Conservation (phyloP, 64 coral and sea anemone species). For the Acropora yongei region DNA sequence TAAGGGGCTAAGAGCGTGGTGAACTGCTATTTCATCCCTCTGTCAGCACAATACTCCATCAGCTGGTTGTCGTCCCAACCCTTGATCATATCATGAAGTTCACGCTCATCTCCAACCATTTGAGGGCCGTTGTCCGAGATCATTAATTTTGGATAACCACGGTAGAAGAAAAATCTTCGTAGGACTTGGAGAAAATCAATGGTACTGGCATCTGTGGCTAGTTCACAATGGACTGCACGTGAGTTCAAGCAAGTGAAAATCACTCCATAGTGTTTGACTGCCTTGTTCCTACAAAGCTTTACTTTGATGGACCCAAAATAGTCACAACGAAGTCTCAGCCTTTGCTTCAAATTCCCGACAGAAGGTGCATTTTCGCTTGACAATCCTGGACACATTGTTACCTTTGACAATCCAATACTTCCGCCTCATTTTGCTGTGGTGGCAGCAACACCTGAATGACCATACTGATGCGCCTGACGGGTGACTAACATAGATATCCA, state of each 20-base stretch:
- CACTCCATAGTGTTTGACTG: slow-evolving; percentile 53
- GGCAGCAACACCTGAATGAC: slow-evolving; percentile 53
- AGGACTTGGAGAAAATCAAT: slow-evolving; percentile 54
- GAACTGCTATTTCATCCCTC: slow-evolving; percentile 44
- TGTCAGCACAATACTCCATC: slow-evolving; percentile 16
- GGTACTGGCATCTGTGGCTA: slow-evolving; percentile 18
- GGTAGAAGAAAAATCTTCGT: slow-evolving; percentile 21
- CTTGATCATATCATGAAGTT: slow-evolving; percentile 49
- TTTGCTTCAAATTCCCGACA: slow-evolving; percentile 32
- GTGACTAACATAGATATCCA: slow-evolving; percentile 45
- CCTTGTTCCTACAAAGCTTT: slow-evolving; percentile 35
- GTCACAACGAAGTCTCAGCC: slow-evolving; percentile 19
- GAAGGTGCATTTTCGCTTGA: slow-evolving; percentile 16
- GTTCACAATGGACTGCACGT: slow-evolving; percentile 48
- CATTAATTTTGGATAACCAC: slow-evolving; percentile 22
- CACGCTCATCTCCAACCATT: slow-evolving; percentile 47
- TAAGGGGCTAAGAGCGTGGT: slow-evolving; percentile 39
- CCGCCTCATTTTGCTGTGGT: slow-evolving; percentile 37
- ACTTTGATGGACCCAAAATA: slow-evolving; percentile 47
- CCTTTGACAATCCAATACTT: slow-evolving; percentile 65
- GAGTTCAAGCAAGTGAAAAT: slow-evolving; percentile 60
- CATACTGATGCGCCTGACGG: slow-evolving; percentile 33
- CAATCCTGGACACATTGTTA: slow-evolving; percentile 24
- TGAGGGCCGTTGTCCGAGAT: slow-evolving; percentile 51
- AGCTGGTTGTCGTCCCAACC: slow-evolving; percentile 21